Conservation (phyloP, 2,888 invertebrate genomes). For the Polymixis flavicincta region DNA sequence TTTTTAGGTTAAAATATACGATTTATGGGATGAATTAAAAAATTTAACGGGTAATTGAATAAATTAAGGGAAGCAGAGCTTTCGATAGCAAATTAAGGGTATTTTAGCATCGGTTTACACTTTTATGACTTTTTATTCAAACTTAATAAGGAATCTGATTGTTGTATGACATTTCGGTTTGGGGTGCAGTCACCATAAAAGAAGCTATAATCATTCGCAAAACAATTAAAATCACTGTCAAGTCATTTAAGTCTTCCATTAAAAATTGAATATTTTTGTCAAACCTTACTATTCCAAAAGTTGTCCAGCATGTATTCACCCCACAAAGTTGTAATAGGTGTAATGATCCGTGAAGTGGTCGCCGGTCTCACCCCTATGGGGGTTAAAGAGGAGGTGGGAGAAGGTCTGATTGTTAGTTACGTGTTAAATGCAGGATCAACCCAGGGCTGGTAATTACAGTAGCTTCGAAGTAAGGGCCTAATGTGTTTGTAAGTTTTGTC, state of each 20-base stretch:
- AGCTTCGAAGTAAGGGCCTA: constrained; percentile 20
- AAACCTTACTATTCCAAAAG: constrained; percentile 24
- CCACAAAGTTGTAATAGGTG: constrained; percentile 72
- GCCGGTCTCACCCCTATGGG: constrained; percentile 28
- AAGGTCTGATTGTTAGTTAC: constrained; percentile 60
- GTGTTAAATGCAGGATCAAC: constrained; percentile 55
- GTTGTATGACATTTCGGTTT: neutral
- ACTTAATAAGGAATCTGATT: neutral
- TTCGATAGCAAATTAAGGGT: neutral
- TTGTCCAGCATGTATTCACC: constrained; percentile 65
- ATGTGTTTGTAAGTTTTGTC: constrained; percentile 47
- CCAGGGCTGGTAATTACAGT: constrained; percentile 46
- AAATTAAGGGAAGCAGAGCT: constrained; percentile 6
- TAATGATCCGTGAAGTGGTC: constrained; percentile 73
- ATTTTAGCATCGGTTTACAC: neutral
- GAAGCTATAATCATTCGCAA: neutral
- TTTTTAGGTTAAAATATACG: constrained; percentile 38
- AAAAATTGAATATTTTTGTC: constrained; percentile 12
- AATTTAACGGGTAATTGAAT: constrained; percentile 18
- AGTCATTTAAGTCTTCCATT: neutral
- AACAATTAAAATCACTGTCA: neutral
- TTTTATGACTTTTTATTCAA: neutral
- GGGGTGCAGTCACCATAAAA: neutral
- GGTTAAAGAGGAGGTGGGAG: constrained; percentile 11
- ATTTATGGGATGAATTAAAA: constrained; percentile 13